Evolutionary conservation across 2,888 invertebrate genomes (phyloP), one percentile per base, ranked within the genome.

Genomic region (Pyralis farinalis): DNA sequence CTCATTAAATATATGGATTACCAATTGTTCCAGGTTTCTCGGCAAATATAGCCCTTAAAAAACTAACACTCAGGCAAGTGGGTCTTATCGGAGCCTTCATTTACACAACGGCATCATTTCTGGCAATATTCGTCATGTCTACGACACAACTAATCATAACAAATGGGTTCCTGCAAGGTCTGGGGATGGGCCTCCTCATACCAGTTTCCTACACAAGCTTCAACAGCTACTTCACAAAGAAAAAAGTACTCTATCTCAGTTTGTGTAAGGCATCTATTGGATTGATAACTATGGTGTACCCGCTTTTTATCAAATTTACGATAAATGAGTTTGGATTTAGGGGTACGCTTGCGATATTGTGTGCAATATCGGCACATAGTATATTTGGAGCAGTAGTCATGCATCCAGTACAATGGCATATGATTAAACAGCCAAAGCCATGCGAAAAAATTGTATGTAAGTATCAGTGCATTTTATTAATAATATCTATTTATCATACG

Each of bases 401-500:
- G 91, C 94, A 94, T 55, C 94, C 95, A 1, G 93, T 94, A 0
- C 90, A 93, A 56, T 93, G 93, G 93, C 93, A 95, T 55, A 90
- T 93, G 91, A 87, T 89, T 1, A 85, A 82, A 40, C 70, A 74
- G 40, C 53, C 58, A 30, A 87, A 86, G 47, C 67, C 80, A 1
- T 81, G 81, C 44, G 80, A 84, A 51, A 77, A 75, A 62, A 80
- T 83, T 61, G 72, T 85, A 31, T 68, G 89, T 88, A 62, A 87
- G 88, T 85, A 65, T 44, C 9, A n/a, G n/a, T n/a, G n/a, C n/a
- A n/a, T n/a, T n/a, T n/a, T n/a, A n/a, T n/a, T n/a, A n/a, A n/a
- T n/a, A n/a, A n/a, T n/a, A n/a, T n/a, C n/a, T n/a, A n/a, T n/a
- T n/a, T n/a, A n/a, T n/a, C n/a, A n/a, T n/a, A n/a, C n/a, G n/a